Evolutionary conservation across 2,113 vertebrate genomes (phyloP).

Genomic region (Orthonyx spaldingii): DNA sequence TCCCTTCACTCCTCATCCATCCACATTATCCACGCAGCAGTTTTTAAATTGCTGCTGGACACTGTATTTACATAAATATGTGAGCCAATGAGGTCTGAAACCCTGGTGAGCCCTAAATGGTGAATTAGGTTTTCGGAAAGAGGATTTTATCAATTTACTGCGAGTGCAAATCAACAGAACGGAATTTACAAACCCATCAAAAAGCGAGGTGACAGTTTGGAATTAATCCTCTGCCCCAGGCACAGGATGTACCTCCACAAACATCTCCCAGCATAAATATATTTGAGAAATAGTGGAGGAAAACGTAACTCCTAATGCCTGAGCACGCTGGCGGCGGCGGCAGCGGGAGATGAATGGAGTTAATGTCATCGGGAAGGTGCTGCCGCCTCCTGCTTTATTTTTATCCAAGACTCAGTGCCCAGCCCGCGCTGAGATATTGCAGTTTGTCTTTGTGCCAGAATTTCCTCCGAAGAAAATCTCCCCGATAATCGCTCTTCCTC

Average conservation of each 20-base stretch:
- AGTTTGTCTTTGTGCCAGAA: neutral
- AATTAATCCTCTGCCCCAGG: constrained; percentile 34
- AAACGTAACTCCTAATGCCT: constrained; percentile 31
- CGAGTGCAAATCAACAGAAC: constrained; percentile 29
- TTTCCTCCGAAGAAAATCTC: neutral
- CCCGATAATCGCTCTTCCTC: neutral
- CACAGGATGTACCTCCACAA: constrained; percentile 31
- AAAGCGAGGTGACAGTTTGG: constrained; percentile 31
- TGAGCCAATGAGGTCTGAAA: constrained; percentile 24
- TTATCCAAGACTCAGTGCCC: constrained; percentile 12
- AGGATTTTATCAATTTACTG: constrained; percentile 49
- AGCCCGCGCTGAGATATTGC: neutral
- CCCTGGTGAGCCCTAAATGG: neutral
- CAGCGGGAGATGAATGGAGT: constrained; percentile 24
- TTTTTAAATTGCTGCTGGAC: constrained; percentile 10
- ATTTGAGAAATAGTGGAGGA: constrained; percentile 7
- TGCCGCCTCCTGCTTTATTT: constrained; percentile 24
- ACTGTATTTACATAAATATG: constrained; percentile 17
- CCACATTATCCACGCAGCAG: neutral
- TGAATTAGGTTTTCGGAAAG: constrained; percentile 18
- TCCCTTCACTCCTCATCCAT: neutral
- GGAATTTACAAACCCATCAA: constrained; percentile 49
- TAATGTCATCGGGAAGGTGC: constrained; percentile 30
- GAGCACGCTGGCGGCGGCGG: neutral
- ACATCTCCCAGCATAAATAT: constrained; percentile 39